Conservation (phyloP, 2,888 invertebrate genomes). For the Charanyca ferruginea region DNA sequence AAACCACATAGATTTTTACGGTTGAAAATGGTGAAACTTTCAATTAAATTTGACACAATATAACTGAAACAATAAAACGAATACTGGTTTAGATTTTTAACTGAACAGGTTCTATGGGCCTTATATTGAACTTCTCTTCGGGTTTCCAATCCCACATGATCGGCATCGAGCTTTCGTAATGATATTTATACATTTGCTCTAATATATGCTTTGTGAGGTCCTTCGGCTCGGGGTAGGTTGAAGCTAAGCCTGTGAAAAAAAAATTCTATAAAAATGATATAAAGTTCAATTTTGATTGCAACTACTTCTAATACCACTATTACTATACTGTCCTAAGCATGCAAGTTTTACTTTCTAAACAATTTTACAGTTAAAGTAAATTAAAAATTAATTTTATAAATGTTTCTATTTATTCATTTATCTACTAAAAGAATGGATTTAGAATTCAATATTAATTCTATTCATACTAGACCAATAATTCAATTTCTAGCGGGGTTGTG, state of each 20-base stretch:
- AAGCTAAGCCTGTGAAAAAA: conserved; percentile 93
- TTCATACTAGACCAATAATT: too few species aligned
- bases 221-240: conserved; percentile 96
- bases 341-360: neutral
- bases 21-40: conserved; percentile 37
- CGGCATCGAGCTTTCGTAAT: conserved; percentile 95
- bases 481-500: too few species aligned
- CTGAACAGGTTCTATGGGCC: conserved; percentile 86
- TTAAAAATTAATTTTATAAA: neutral
- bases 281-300: neutral
- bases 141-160: conserved; percentile 92
- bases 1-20: conserved; percentile 41
- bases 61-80: conserved; percentile 55
- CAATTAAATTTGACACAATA: conserved; percentile 50
- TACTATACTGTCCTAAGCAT: neutral
- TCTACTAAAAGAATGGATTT: too few species aligned
- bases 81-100: conserved; percentile 85
- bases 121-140: conserved; percentile 85
- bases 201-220: conserved; percentile 94
- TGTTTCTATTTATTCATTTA: neutral
- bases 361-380: neutral
- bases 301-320: neutral
- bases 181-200: conserved; percentile 94
- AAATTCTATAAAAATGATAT: conserved; percentile 4
- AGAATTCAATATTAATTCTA: too few species aligned